Evolutionary conservation across 1,140 invertebrate genomes (phyloP).

Genomic region (Calliphora vicina): DNA sequence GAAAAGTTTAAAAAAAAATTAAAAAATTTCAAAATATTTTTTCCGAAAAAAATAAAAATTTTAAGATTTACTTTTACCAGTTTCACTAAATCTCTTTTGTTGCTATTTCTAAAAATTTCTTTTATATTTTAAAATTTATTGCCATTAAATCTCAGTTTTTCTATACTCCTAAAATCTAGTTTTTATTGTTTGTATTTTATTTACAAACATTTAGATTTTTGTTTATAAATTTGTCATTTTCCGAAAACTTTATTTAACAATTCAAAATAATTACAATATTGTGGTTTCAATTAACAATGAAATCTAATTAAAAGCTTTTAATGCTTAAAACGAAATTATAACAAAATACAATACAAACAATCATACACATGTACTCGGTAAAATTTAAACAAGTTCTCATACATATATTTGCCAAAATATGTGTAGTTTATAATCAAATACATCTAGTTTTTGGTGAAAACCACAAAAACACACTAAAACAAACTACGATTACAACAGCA

Average conservation of each 20-base stretch:
- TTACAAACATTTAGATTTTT: too few relatives aligned
- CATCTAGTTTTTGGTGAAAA: not conserved
- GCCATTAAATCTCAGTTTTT: too few relatives aligned
- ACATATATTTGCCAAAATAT: not conserved
- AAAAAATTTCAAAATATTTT: too few relatives aligned
- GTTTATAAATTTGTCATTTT: too few relatives aligned
- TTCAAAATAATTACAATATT: constrained; percentile 10
- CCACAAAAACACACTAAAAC: constrained; percentile 7
- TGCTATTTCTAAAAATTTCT: too few relatives aligned
- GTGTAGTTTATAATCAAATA: not conserved
- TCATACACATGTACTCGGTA: not conserved
- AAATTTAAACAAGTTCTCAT: not conserved
- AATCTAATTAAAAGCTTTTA: constrained; percentile 10
- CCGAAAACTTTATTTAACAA: not conserved
- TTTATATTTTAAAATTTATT: too few relatives aligned
- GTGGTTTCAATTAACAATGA: constrained; percentile 9
- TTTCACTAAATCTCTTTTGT: too few relatives aligned
- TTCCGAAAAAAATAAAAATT: too few relatives aligned
- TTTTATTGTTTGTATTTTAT: too few relatives aligned
- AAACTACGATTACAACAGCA: constrained; percentile 11
- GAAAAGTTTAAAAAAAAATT: too few relatives aligned
- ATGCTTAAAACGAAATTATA: not conserved
- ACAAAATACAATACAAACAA: not conserved
- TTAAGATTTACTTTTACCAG: too few relatives aligned
- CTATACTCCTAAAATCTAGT: too few relatives aligned